Base-by-base conservation (phyloP, 2,113 vertebrate genomes). In the Petrocephalus microphthalmus region DNA sequence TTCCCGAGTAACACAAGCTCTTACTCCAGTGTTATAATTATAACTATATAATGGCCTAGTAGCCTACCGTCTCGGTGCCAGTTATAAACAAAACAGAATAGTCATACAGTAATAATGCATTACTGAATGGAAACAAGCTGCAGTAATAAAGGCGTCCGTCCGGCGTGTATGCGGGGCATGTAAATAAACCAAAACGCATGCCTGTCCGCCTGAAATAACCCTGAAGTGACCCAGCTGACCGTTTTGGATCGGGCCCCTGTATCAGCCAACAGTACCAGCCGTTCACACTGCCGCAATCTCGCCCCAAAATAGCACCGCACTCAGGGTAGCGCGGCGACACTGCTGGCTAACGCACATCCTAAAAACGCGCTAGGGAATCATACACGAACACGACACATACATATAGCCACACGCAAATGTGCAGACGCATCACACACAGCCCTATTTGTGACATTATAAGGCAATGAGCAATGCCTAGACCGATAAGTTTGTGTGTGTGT, bases 301-400 rank as follows among this genome's bases (percentile, higher is more conserved):
- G 13, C 83, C 88, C 92, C 88, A 89, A 94, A 94, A 94, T 95
- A 94, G 92, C 6, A 0, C 54, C 52, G 87, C 89, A 71, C 88
- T 88, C 51, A 53, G 51, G 85, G 89, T 89, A 81, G 64, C 86
- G 88, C 81, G 88, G 45, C 20, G 53, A 53, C 29, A 53, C 57
- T 49, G 67, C 25, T 33, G 49, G 85, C 88, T 71, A 90, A 89
- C 74, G 85, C 88, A 19, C 54, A 49, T 56, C 25, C 25, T 7
- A 42, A 78, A 57, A 86, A 42, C 42, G 56, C 33, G 49, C 56
- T 86, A 42, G 20, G 19, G 42, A 3, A n/a, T 83, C 20, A 83
- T 42, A 83, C 81, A 83, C 8, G 20, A 0, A 25, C 53, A 49
- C 47, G 7, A 49, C n/a, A 29, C n/a, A 29, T n/a, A 67, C 25